Percentiles rank a stretch among this genome's conserved stretches.
phyloP scores from a whole-genome alignment of 2,113 vertebrate genomes.

The Rattus rattus region DNA sequence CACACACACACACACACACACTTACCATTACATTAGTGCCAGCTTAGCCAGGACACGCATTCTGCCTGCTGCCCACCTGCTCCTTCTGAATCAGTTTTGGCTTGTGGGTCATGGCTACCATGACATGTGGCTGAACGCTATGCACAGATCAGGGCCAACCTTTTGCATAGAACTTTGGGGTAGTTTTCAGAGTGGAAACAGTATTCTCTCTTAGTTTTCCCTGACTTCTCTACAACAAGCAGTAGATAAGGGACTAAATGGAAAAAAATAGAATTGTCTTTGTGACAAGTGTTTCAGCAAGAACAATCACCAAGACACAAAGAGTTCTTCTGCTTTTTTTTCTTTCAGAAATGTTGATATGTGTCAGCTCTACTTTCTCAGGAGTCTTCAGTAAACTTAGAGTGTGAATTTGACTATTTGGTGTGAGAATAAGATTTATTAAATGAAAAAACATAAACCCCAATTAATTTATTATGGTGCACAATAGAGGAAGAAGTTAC shows the following conservation, averaged over 20 bases:
- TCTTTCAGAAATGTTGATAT: slow-evolving; percentile 4
- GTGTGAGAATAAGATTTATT: background rate
- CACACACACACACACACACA: background rate
- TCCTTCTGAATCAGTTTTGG: background rate
- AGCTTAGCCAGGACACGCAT: slow-evolving; percentile 15
- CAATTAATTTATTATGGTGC: slow-evolving; percentile 10
- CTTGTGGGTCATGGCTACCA: background rate
- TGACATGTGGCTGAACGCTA: background rate
- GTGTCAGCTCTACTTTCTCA: background rate
- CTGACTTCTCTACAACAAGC: background rate
- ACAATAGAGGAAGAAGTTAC: background rate
- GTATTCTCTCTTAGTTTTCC: background rate
- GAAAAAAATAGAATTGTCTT: background rate
- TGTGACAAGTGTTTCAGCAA: background rate
- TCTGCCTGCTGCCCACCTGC: background rate
- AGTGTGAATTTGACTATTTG: background rate
- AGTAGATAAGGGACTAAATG: background rate
- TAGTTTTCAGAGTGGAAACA: background rate
- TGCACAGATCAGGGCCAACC: background rate
- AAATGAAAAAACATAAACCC: background rate
- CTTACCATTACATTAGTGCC: slow-evolving; percentile 52
- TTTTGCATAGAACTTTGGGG: background rate
- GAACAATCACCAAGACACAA: background rate
- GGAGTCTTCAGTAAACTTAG: background rate
- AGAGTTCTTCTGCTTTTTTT: background rate